Evolutionary conservation across 2,113 vertebrate genomes (phyloP).

Genomic region (Xiphorhynchus elegans): DNA sequence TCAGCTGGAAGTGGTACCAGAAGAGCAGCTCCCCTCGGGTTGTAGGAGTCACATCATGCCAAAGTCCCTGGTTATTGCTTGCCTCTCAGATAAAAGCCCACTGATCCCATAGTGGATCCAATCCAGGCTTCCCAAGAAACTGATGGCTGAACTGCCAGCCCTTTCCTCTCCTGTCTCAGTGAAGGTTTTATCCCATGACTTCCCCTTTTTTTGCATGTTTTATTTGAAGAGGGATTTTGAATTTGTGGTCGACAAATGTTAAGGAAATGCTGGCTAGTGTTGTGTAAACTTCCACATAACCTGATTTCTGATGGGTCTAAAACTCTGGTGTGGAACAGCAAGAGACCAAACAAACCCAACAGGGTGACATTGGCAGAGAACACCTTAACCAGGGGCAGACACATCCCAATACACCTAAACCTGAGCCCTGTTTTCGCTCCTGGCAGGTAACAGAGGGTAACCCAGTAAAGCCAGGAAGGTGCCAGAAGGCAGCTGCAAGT

Average conservation of each 20-base stretch:
- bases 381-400: no score
- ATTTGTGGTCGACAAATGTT: not conserved
- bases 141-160: not conserved
- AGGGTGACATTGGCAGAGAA: fast-evolving
- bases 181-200: not conserved
- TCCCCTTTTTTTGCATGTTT: not conserved
- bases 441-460: not conserved
- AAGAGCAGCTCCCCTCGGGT: not conserved
- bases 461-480: not conserved
- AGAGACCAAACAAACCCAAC: not conserved
- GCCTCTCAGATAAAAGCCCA: no score
- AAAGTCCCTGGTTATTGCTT: not conserved
- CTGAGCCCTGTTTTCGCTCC: fast-evolving
- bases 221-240: not conserved
- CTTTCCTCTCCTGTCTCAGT: not conserved
- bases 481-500: not conserved
- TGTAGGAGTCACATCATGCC: not conserved
- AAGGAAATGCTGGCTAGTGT: no score
- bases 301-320: not conserved
- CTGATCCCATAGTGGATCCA: fast-evolving
- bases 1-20: not conserved
- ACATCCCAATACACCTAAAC: not conserved
- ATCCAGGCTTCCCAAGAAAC: not conserved
- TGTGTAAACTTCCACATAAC: not conserved
- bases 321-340: not conserved